These are phyloP conservation scores for Eristalis arbustorum DNA, from an alignment of 2,888 invertebrate species.

Conservation along the genomic window DNA sequence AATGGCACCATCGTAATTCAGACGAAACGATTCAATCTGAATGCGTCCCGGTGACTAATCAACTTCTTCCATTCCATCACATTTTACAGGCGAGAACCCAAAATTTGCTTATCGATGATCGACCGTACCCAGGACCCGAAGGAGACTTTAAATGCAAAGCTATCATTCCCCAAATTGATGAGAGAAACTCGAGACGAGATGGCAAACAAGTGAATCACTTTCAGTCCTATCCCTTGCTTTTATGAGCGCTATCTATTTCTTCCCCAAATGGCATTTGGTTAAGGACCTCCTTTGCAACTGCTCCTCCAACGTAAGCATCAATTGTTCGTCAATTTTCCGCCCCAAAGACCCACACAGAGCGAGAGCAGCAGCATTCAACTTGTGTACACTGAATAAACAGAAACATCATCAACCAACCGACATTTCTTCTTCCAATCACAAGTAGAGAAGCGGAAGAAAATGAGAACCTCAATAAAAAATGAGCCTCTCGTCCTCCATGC, in stretches of 20 bases:
- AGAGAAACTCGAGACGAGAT: not conserved
- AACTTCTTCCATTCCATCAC: not conserved
- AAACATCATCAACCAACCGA: not conserved
- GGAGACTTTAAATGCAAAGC: not conserved
- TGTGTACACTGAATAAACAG: not conserved
- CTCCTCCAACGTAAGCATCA: not conserved
- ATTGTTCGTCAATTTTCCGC: not conserved
- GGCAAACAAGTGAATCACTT: not conserved
- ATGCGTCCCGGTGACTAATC: not conserved
- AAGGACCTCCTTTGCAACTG: not conserved
- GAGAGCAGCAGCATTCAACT: not conserved
- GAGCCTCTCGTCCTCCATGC: not conserved
- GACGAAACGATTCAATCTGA: not conserved
- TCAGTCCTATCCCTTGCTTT: not conserved
- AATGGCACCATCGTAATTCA: too few relatives aligned
- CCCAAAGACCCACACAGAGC: not conserved
- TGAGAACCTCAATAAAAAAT: not conserved
- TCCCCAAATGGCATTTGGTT: not conserved
- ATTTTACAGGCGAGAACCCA: not conserved
- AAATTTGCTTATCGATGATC: not conserved
- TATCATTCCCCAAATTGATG: not conserved
- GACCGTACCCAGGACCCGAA: not conserved
- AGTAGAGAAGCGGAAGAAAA: not conserved
- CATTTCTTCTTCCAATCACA: not conserved
- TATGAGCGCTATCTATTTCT: not conserved